Base-by-base conservation (phyloP, 2,797 vertebrate species). In the Sciurus carolinensis region DNA sequence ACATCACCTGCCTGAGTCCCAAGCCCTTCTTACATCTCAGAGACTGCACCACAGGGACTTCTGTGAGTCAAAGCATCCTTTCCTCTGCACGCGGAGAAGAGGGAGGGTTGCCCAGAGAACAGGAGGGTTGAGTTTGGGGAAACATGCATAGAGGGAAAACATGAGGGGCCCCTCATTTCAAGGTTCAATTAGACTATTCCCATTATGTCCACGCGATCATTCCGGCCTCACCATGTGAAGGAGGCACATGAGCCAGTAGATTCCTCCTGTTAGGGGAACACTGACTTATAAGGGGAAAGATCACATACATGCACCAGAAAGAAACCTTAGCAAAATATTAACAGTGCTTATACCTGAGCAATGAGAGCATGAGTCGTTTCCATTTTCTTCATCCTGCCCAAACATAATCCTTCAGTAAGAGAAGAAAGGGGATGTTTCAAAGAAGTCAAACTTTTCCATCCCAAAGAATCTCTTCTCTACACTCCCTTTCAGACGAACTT, bases 361-460 rank as follows among this genome's bases (percentile, higher is more conserved):
- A 9, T 84, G n/a, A 24, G 33, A 47, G 42, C 24, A 54, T 33
- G 59, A 22, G 26, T 82, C 12, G 33, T 42, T 86, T 64, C 87
- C 52, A 72, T 59, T 85, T 89, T 59, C 73, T 76, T 85, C 84
- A 89, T 86, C 76, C 57, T 24, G 36, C 12, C 18, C 10, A 52
- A 69, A 92, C 0, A 0, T 36, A 50, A 71, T 33, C 15, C 13
- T 69, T 75, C 42, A 64, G 12, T 71, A 52, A 33, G n/a, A 92
- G 8, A 6, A 1, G 67, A 9, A 18, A 69, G 26, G 12, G n/a
- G 18, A 28, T 84, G 18, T 52, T 42, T 62, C 39, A 59, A 77
- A 87, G 67, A 87, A 69, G 47, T 62, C 47, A 90, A 79, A 90
- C 10, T 72, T 91, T 87, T 75, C n/a, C 77, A 54, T 20, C 39